A percentile compares a stretch with the other conserved stretches of the same genome.
phyloP scores from a whole-genome alignment of 2,797 vertebrate species.

The Lepilemur septentrionalis region DNA sequence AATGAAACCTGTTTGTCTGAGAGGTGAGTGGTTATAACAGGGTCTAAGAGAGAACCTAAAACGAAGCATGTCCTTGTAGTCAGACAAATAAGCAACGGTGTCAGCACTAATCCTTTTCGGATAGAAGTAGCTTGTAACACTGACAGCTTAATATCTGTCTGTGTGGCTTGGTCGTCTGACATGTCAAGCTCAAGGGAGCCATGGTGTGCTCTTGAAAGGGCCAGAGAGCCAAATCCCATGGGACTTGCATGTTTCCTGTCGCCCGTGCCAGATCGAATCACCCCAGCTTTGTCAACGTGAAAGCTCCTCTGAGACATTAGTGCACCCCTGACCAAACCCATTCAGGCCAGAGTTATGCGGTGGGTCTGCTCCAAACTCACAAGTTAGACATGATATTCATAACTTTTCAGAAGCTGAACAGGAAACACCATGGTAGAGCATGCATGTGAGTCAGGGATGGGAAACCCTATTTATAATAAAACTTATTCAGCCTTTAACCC shows the following conservation, averaged over 20 bases:
- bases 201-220: conserved; percentile 35
- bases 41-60: neutral
- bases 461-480: neutral
- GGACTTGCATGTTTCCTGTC: neutral
- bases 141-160: conserved; percentile 51
- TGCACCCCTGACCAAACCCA: conserved; percentile 7
- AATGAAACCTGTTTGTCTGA: neutral
- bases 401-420: neutral
- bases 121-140: conserved; percentile 18
- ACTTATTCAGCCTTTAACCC: neutral
- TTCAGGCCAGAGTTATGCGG: neutral
- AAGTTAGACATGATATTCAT: neutral
- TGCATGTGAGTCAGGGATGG: neutral
- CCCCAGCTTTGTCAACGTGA: conserved; percentile 26
- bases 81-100: neutral
- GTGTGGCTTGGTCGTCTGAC: neutral
- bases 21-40: neutral
- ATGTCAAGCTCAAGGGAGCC: conserved; percentile 54
- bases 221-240: neutral
- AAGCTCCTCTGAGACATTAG: neutral
- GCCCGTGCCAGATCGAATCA: conserved; percentile 55
- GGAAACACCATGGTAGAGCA: neutral
- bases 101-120: neutral
- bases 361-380: neutral
- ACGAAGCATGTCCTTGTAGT: neutral